Conservation (phyloP, 1,140 invertebrate species). For the Macrobrachium rosenbergii region DNA sequence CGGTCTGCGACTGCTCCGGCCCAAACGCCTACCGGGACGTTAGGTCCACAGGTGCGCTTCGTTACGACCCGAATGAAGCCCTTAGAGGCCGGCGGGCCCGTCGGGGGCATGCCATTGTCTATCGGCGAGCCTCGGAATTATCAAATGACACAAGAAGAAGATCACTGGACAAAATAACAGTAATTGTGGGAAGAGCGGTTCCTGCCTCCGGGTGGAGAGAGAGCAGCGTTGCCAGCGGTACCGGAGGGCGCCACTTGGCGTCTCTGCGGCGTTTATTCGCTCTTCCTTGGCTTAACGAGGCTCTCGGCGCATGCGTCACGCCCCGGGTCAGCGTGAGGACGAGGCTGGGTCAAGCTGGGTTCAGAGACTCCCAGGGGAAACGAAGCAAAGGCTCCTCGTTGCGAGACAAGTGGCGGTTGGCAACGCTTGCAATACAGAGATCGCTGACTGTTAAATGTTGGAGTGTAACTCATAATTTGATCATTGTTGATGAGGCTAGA, state of each 20-base stretch:
- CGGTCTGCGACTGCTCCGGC: constrained; percentile 8
- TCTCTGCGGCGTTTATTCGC: no score
- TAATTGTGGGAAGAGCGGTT: constrained; percentile 59
- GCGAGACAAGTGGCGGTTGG: no score
- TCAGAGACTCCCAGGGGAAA: no score
- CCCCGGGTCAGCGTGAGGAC: no score
- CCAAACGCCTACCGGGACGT: background rate
- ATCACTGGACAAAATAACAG: constrained; percentile 54
- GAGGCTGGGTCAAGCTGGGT: no score
- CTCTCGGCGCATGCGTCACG: no score
- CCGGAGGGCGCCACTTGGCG: background rate
- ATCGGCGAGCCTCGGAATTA: constrained; percentile 34
- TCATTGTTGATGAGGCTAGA: constrained; percentile 33
- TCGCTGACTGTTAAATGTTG: constrained; percentile 32
- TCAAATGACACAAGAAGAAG: constrained; percentile 62
- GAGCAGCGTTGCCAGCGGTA: constrained; percentile 14
- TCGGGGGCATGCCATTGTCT: constrained; percentile 21
- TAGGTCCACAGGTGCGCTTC: background rate
- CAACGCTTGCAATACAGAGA: constrained; percentile 10
- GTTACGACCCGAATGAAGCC: background rate
- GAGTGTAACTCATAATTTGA: constrained; percentile 29
- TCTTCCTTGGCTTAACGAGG: no score
- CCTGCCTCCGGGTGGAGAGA: constrained; percentile 24
- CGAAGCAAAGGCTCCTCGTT: no score
- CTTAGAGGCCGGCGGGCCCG: background rate